Base-by-base conservation (phyloP, 2,797 vertebrate genomes). In the Acanthurus lineatus region DNA sequence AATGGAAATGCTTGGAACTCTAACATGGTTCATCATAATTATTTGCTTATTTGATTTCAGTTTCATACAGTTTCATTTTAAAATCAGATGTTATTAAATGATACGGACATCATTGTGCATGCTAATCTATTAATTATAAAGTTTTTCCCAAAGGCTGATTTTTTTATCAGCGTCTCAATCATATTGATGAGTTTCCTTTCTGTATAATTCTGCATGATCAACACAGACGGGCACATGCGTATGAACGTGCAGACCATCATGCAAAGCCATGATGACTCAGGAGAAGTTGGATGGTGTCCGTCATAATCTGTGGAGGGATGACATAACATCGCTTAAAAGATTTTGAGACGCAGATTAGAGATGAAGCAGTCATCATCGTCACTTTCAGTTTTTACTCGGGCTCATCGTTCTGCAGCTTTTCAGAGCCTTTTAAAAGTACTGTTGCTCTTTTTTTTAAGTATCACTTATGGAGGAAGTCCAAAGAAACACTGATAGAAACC, bases 261-360 rank as follows among this genome's bases (percentile, higher is more conserved):
- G 60, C 17, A 16, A 22, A 17, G 16, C 59, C 66, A 69, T 2
- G 22, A 47, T 66, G 73, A 88, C 65, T 72, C 35, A 59, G 3
- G 28, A 69, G 54, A 61, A 79, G 65, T n/a, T 69, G 78, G 68
- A 81, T 6, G 28, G 19, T 45, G 6, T 76, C 22, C 1, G 10
- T 72, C 8, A 47, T 88, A 69, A 86, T 84, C 82, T 69, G 47
- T 69, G n/a, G 47, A 59, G 56, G 1, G 53, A 70, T 91, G 85
- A 87, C 83, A 84, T 88, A 89, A 90, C 79, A 52, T 87, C 2
- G 57, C 81, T 91, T 74, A 74, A 68, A 73, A 86, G 80, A 90
- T 83, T 84, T 77, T 68, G 61, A 73, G 63, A 69, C 68, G 38
- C 75, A 77, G 86, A 87, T 87, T 88, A 85, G 56, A 63, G 77